Evolutionary conservation across 2,113 vertebrate genomes (phyloP).

Genomic region (Pomatostomus ruficeps): DNA sequence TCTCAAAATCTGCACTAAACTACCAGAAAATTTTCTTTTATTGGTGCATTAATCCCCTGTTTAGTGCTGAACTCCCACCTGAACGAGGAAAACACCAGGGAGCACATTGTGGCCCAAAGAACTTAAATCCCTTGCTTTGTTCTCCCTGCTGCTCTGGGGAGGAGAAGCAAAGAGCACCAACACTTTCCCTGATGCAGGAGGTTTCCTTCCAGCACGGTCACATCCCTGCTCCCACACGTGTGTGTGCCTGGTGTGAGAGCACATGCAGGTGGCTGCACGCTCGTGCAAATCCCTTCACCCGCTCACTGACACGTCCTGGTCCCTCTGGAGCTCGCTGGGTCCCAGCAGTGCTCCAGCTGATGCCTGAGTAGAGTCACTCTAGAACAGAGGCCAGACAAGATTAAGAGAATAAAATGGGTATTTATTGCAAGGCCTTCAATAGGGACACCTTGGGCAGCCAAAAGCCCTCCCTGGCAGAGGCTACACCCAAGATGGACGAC

Average conservation of each 20-base stretch:
- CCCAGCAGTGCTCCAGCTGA: background rate
- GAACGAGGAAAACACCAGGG: background rate
- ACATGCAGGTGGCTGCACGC: fast-evolving
- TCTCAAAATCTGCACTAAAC: background rate
- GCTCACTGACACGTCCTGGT: fast-evolving
- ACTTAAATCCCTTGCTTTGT: background rate
- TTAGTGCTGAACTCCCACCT: background rate
- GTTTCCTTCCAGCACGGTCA: background rate
- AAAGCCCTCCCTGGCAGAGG: no score
- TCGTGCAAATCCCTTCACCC: background rate
- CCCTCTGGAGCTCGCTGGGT: background rate
- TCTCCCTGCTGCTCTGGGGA: background rate
- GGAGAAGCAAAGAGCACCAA: background rate
- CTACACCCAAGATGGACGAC: no score
- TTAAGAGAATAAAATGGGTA: no score
- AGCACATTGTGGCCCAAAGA: background rate
- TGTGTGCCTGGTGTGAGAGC: background rate
- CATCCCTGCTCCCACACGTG: background rate
- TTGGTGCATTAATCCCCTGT: background rate
- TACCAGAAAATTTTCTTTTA: background rate
- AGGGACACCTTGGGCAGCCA: no score
- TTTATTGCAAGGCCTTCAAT: no score
- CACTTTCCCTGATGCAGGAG: background rate
- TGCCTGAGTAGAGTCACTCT: no score
- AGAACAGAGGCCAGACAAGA: no score